Evolutionary conservation across 2,888 invertebrate genomes (phyloP), one percentile per base, ranked within the genome.

Genomic region (Drosophila limbata): DNA sequence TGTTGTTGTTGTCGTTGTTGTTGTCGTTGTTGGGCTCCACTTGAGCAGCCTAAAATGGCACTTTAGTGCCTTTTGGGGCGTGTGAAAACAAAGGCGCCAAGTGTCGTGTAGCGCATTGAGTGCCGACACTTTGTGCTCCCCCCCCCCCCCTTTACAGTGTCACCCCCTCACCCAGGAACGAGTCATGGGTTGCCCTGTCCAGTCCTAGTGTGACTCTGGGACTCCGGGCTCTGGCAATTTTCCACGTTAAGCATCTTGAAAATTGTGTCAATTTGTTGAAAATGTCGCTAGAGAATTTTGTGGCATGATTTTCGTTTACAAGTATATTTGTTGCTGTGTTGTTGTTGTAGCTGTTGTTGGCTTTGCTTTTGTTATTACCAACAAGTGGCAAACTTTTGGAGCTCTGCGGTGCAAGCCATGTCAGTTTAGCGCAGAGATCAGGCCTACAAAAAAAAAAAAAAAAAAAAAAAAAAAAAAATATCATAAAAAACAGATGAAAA

Each of bases 31-130:
- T 74, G 73, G 76, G 75, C 84, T 84, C 81, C 90, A 88, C 90
- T 90, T 86, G 84, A 90, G 90, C 83, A 59, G 79, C 90, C 91
- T 89, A 88, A 89, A 91, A 90, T 89, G 89, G 83, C 91, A 89
- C 90, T 91, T 91, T 81, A 91, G 84, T 89, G 89, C 83, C 87
- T 84, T 87, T 84, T 81, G 84, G 84, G 87, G 87, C 86, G 89
- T 86, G 82, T 80, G 74, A 86, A 78, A 79, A 86, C 88, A 86
- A 87, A 81, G 84, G 79, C 88, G 80, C 70, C 88, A 89, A 84
- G 84, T 84, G 84, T 88, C 87, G 84, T 88, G 81, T 83, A 70
- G 78, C 88, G 73, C 85, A 85, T 79, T 84, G 82, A 81, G 85
- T 81, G 83, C 61, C 83, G 60, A 81, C 80, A 77, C 80, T 75